These are phyloP conservation scores for Himalopsyche japonica DNA, from an alignment of 2,888 invertebrate species.

Conservation along the genomic window DNA sequence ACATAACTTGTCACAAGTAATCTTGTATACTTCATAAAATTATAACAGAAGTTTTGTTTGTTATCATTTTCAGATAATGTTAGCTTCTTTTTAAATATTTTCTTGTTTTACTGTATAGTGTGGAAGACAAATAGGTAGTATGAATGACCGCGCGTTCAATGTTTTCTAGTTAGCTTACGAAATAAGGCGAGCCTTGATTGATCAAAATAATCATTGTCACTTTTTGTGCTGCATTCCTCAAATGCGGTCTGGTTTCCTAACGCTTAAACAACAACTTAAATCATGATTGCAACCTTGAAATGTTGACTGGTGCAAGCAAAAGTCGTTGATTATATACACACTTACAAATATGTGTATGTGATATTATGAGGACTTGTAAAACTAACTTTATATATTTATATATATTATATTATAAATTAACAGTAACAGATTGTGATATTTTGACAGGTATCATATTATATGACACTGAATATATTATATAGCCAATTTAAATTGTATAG, in stretches of 20 bases:
- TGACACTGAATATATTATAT: background rate
- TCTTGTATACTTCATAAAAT: too few species aligned
- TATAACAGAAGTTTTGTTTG: too few species aligned
- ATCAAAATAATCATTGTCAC: background rate
- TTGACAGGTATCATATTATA: background rate
- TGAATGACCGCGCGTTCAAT: background rate
- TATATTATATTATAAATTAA: background rate
- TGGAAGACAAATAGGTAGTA: background rate
- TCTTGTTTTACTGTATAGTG: background rate
- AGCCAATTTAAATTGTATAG: background rate
- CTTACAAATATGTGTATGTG: background rate
- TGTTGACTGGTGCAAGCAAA: background rate
- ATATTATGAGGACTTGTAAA: background rate
- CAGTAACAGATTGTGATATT: background rate
- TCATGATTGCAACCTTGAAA: background rate
- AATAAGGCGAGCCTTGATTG: background rate
- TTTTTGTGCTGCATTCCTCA: background rate
- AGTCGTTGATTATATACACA: background rate
- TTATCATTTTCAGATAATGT: too few species aligned
- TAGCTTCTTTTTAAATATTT: too few species aligned
- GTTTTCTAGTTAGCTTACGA: background rate
- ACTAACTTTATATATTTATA: background rate
- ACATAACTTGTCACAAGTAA: too few species aligned
- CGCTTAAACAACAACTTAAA: background rate
- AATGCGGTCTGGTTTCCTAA: background rate